A percentile compares a stretch with the other conserved stretches of the same genome.
These are phyloP conservation scores for Dicrostonyx torquatus DNA, from an alignment of 2,797 vertebrate genomes.

Conservation along the genomic window DNA sequence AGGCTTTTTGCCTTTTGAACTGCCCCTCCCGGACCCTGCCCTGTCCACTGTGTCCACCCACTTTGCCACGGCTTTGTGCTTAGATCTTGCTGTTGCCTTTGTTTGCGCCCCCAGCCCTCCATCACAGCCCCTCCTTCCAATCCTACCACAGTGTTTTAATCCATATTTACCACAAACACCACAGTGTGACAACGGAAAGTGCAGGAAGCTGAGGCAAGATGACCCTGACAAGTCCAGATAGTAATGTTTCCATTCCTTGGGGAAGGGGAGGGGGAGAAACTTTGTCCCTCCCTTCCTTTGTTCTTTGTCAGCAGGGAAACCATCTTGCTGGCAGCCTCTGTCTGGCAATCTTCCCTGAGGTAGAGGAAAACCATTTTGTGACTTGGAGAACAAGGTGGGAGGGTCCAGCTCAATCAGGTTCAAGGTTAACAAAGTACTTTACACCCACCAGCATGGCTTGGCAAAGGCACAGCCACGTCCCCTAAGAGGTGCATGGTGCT, in stretches of 20 bases:
- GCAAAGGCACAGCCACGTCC: background rate
- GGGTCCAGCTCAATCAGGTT: background rate
- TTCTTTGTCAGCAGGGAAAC: conserved; percentile 40
- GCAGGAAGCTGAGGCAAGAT: background rate
- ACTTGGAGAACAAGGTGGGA: background rate
- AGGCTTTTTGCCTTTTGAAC: background rate
- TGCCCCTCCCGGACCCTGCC: background rate
- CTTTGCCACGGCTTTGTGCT: background rate
- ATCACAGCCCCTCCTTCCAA: background rate
- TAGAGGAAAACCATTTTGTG: background rate
- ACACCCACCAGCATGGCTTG: background rate
- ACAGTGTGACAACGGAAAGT: background rate
- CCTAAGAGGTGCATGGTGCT: background rate
- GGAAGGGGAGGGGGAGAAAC: background rate
- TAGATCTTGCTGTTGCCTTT: background rate
- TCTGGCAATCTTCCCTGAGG: background rate
- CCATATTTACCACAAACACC: background rate
- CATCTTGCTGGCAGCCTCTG: background rate
- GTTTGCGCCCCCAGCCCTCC: background rate
- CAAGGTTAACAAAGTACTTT: background rate
- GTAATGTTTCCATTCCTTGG: conserved; percentile 14
- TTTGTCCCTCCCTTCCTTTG: background rate
- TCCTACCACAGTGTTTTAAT: background rate
- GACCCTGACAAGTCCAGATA: conserved; percentile 37
- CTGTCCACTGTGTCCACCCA: background rate